Evolutionary conservation across 2,888 invertebrate genomes (phyloP), one percentile per base, ranked within the genome.

Genomic region (Serrognathus titanus): DNA sequence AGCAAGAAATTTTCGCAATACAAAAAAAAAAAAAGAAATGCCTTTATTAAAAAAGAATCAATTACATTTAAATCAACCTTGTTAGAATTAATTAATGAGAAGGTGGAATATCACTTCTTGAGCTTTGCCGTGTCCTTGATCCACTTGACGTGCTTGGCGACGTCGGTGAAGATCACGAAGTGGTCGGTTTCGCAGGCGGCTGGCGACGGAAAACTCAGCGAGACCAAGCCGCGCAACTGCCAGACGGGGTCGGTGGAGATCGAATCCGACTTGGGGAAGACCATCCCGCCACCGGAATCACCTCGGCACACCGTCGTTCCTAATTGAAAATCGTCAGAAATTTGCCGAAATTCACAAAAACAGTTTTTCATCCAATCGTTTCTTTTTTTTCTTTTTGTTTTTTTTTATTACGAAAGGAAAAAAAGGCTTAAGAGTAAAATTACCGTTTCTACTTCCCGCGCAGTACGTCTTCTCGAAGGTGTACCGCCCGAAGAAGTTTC

Each of bases 381-480:
- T n/a, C n/a, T n/a, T n/a, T n/a, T n/a, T n/a, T n/a, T n/a, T n/a
- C n/a, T n/a, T n/a, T n/a, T n/a, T n/a, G n/a, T n/a, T n/a, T n/a
- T n/a, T n/a, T n/a, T n/a, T n/a, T n/a, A n/a, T n/a, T n/a, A n/a
- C n/a, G n/a, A n/a, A n/a, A n/a, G n/a, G 6, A 31, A 31, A 6
- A 6, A 5, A 31, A 7, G 5, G 24, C 4, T 4, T 31, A 31
- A 24, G 7, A 31, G 3, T 31, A 7, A 31, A 31, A 0, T 39
- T 58, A 64, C 53, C 57, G 11, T 53, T 53, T 7, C 12, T 43
- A 11, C 58, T 59, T 16, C 84, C 86, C 53, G 85, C 87, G 69
- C 87, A 87, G 43, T 86, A 79, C 0, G 85, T 86, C 12, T 75
- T 82, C 12, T 79, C 70, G 1, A 81, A 81, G 1, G 77, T 78